Conservation (phyloP, 2,888 invertebrate genomes). For the Epirrhoe tristata region DNA sequence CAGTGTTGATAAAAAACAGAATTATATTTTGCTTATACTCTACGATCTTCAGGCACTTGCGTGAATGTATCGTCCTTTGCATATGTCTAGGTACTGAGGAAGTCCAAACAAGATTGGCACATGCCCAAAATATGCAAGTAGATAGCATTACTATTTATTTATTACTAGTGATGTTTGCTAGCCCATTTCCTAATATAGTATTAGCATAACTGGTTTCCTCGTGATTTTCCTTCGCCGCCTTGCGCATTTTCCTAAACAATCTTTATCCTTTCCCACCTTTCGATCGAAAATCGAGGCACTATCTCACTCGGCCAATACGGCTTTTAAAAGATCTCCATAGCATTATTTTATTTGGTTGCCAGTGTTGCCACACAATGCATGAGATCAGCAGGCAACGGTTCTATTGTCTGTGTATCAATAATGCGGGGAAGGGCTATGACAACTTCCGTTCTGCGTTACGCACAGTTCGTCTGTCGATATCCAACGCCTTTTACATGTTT, state of each 20-base stretch:
- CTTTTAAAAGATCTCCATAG: background rate
- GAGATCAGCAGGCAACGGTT: conserved; percentile 8
- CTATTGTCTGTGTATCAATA: conserved; percentile 25
- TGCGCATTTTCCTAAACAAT: too few relatives aligned
- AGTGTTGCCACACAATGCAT: conserved; percentile 7
- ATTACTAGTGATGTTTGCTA: too few relatives aligned
- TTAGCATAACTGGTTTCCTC: too few relatives aligned
- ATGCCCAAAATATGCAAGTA: too few relatives aligned
- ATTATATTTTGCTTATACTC: background rate
- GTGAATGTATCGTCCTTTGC: too few relatives aligned
- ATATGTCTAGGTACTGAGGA: too few relatives aligned
- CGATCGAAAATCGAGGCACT: background rate
- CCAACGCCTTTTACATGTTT: background rate
- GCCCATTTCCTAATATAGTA: too few relatives aligned
- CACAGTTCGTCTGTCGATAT: background rate
- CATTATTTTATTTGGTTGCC: conserved; percentile 1
- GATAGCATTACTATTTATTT: too few relatives aligned
- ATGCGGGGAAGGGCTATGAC: conserved; percentile 16
- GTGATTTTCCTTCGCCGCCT: too few relatives aligned
- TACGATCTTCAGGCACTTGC: too few relatives aligned
- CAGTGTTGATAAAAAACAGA: conserved; percentile 2
- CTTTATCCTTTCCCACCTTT: background rate
- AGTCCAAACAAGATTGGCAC: too few relatives aligned
- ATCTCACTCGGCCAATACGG: background rate
- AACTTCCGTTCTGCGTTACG: conserved; percentile 22